Percentiles rank a stretch among this genome's conserved stretches.
These are phyloP conservation scores for Coelopa pilipes DNA, from an alignment of 2,888 invertebrate genomes.

Conservation along the genomic window DNA sequence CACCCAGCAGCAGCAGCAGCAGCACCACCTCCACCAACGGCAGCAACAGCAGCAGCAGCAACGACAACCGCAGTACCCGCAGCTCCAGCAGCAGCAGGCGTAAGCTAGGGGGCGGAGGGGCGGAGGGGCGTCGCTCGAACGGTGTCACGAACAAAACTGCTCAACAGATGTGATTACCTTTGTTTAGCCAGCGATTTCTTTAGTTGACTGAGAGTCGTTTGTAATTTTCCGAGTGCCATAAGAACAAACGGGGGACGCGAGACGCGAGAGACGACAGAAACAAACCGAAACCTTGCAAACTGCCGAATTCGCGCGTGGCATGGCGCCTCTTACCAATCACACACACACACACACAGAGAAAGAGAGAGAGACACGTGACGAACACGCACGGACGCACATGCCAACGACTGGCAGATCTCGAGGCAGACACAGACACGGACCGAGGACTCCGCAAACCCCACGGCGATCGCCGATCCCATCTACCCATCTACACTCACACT, in stretches of 20 bases:
- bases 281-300: background rate
- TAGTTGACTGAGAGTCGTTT: slow-evolving; percentile 10
- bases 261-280: slow-evolving; percentile 13
- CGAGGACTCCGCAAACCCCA: too few species aligned
- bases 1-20: slow-evolving; percentile 52
- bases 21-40: slow-evolving; percentile 50
- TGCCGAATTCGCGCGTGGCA: too few species aligned
- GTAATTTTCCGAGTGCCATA: slow-evolving; percentile 42
- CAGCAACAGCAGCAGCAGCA: slow-evolving; percentile 47
- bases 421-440: too few species aligned
- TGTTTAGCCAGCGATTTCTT: slow-evolving; percentile 16
- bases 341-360: too few species aligned
- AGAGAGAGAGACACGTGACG: too few species aligned
- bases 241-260: slow-evolving; percentile 17
- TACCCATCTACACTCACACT: too few species aligned
- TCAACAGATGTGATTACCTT: slow-evolving; percentile 39
- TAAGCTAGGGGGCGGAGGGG: slow-evolving; percentile 18
- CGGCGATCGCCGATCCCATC: too few species aligned
- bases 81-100: slow-evolving; percentile 46
- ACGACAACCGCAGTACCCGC: slow-evolving; percentile 46
- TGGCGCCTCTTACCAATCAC: too few species aligned
- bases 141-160: slow-evolving; percentile 31
- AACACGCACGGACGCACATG: too few species aligned
- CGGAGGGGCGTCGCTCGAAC: background rate
- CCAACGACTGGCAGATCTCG: too few species aligned